Base-by-base conservation (phyloP, 2,888 invertebrate genomes). In the Callosobruchus maculatus region DNA sequence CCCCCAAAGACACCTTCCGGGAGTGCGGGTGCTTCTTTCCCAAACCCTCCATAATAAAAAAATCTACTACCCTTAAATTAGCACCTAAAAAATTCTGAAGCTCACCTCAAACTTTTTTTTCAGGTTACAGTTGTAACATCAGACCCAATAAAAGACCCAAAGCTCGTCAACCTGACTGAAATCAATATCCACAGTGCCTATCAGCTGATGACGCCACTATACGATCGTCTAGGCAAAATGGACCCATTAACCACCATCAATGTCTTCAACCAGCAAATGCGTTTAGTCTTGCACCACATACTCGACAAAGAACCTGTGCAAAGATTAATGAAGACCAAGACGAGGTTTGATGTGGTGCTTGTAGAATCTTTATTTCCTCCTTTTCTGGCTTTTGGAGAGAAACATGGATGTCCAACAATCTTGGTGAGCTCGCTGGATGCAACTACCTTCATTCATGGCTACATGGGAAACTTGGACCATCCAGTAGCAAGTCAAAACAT, bases 101-200 rank as follows among this genome's bases (percentile, higher is more conserved):
- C 7, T 26, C 26, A 26, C 26, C 3, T 26, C 26, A 26, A 7
- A 18, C 1, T 49, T 49, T 49, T 13, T 49, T 49, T 49, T 13
- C 49, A 49, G 49, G 49, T 49, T 20, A 80, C 80, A 0, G 49
- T 81, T 20, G 70, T 81, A 20, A 81, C 81, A 5, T 78, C 80
- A 4, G 80, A 81, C 74, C 80, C 80, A 22, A 79, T 88, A 0
- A 85, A 86, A 30, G 85, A 88, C 71, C 72, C 80, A 9, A 78
- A 81, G 0, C 80, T 87, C 0, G 78, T 82, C 3, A 88, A 87
- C 77, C 80, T 88, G 3, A 86, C 82, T 1, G 85, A 89, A 79
- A 86, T 89, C 67, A 85, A 87, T 77, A 70, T 87, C 0, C 80
- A 83, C 70, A 81, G 73, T 70, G 71, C 87, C 0, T 87, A 88